Evolutionary conservation across 2,797 vertebrate species (phyloP), one percentile per base, ranked within the genome.

Genomic region (Sebastes nivosus): DNA sequence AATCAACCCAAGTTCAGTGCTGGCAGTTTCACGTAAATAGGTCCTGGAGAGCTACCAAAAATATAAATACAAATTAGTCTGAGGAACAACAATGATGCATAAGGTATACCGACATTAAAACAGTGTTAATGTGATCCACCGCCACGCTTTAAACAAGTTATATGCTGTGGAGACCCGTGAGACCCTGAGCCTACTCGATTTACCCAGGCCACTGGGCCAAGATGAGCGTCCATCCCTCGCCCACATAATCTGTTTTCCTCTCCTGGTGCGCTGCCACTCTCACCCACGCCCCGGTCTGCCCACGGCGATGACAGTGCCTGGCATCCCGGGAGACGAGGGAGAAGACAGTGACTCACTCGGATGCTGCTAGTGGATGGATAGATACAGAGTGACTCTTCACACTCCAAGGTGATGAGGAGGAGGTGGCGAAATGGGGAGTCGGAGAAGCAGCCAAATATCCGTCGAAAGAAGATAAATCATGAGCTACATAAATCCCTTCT

Each of bases 321-420:
- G 88, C 90, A 88, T 83, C 67, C 60, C 55, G n/a, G 81, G 74
- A 93, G 84, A 88, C 25, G 8, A 42, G 22, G 46, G 52, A 77
- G 75, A 89, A 84, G 72, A 85, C 83, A 81, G 79, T 94, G 93
- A 95, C 73, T 94, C 92, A 94, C 68, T 91, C 18, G 30, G 68
- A 88, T 81, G 77, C 81, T 77, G 85, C 64, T 75, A 68, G 88
- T 87, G 61, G 86, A 88, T 80, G 76, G 64, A 55, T 38, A 77
- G 79, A 87, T 84, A 72, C 36, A 65, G 67, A 89, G 71, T 54
- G 50, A 90, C 77, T 91, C 58, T 84, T 93, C 87, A 84, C 90
- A 91, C 87, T 88, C 7, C 27, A 14, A 89, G 42, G 74, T 22
- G 66, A 80, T 5, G 67, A 83, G 68, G 64, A 83, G 73, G 83